Evolutionary conservation across 2,113 vertebrate genomes (phyloP).

Genomic region (Forbesichthys papilliferus): DNA sequence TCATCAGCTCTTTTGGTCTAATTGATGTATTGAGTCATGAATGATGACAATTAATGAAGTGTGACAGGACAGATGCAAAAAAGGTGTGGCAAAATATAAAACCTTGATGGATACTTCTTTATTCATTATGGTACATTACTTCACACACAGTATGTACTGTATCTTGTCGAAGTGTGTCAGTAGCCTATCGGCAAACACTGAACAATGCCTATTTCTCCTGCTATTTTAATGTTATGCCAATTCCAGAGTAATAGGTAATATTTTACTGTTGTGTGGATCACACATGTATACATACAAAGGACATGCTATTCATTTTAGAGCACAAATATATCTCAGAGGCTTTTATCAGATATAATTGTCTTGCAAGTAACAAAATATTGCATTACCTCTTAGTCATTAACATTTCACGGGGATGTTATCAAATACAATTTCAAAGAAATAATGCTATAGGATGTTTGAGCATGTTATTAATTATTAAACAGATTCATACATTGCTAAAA

Average conservation of each 20-base stretch:
- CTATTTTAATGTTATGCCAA: no score
- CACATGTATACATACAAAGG: no score
- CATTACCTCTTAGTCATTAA: slow-evolving; percentile 57
- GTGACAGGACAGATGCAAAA: not conserved
- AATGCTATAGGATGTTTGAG: slow-evolving; percentile 24
- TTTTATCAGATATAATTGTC: not conserved
- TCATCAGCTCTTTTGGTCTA: slow-evolving; percentile 27
- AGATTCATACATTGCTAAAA: not conserved
- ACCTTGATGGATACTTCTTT: no score
- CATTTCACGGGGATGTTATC: slow-evolving; percentile 27
- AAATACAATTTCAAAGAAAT: not conserved
- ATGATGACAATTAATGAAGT: slow-evolving; percentile 13
- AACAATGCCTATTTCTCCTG: no score
- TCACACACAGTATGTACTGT: no score
- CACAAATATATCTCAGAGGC: slow-evolving; percentile 1
- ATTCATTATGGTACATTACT: no score
- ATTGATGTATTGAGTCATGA: slow-evolving; percentile 35
- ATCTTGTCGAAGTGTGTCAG: no score
- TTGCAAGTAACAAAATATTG: slow-evolving; percentile 28
- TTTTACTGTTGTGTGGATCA: no score
- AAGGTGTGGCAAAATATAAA: no score
- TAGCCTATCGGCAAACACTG: no score
- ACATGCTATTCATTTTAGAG: slow-evolving; percentile 1
- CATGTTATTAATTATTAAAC: slow-evolving; percentile 31
- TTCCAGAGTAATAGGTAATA: no score